phyloP scores from a whole-genome alignment of 2,113 vertebrate genomes.

The Hydrochoerus hydrochaeris region DNA sequence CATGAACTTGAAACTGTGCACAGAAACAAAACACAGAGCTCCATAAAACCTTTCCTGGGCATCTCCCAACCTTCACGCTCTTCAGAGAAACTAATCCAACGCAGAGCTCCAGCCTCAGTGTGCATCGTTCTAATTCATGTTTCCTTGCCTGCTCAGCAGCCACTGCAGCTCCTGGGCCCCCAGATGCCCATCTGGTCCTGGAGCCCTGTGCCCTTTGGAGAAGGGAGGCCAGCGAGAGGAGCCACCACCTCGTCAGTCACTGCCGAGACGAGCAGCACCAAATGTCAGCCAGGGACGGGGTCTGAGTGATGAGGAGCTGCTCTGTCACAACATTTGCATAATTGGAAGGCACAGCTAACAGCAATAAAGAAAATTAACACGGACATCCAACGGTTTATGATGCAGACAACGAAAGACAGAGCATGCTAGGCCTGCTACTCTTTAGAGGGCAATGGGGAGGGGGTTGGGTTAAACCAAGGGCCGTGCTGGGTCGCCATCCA shows the following conservation, averaged over 20 bases:
- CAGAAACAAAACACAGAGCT: too few species aligned
- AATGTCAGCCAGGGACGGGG: not conserved
- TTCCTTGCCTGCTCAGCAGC: not conserved
- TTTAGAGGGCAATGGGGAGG: fast-evolving
- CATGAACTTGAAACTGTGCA: not conserved
- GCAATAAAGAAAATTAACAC: conserved; percentile 46
- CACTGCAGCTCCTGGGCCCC: not conserved
- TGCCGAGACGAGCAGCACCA: conserved; percentile 10
- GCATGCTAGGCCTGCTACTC: not conserved
- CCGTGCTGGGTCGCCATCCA: not conserved
- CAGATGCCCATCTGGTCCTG: not conserved
- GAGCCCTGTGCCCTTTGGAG: not conserved
- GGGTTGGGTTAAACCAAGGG: too few species aligned
- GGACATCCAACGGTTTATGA: not conserved
- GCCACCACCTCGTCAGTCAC: not conserved
- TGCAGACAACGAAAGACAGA: conserved; percentile 3
- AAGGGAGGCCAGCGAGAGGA: not conserved
- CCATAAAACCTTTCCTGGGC: not conserved
- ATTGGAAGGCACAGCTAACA: conserved; percentile 48
- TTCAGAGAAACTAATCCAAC: not conserved
- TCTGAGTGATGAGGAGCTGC: not conserved
- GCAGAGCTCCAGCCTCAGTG: not conserved
- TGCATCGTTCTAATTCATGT: not conserved
- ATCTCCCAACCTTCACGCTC: not conserved
- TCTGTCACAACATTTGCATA: not conserved